Evolutionary conservation across 2,113 vertebrate genomes (phyloP).

Genomic region (Heterotis niloticus): DNA sequence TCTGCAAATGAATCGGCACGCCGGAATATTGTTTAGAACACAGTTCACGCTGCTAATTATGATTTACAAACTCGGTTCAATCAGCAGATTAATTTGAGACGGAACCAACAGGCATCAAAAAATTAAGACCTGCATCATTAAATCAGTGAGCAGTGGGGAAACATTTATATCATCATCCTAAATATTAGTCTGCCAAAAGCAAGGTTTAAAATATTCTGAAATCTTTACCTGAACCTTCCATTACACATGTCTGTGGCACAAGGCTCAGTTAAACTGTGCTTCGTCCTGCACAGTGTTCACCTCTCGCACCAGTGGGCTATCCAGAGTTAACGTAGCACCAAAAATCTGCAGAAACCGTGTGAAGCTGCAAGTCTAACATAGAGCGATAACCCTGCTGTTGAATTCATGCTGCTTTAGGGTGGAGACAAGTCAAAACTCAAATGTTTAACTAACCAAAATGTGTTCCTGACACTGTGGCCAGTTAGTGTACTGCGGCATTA

Average conservation of each 20-base stretch:
- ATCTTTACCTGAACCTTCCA: not conserved
- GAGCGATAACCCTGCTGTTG: too few species aligned
- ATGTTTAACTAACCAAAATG: too few species aligned
- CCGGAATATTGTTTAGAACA: not conserved
- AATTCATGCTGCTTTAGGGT: too few species aligned
- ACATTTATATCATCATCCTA: not conserved
- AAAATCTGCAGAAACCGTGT: too few species aligned
- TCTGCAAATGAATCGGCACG: not conserved
- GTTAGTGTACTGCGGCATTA: not conserved
- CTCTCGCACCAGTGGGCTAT: too few species aligned
- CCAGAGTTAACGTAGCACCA: too few species aligned
- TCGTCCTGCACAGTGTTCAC: too few species aligned
- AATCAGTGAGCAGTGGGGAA: constrained; percentile 8
- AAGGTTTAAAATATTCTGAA: constrained; percentile 3
- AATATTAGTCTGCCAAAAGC: not conserved
- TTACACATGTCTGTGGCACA: not conserved
- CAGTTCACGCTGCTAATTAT: not conserved
- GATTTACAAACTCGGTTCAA: constrained; percentile 12
- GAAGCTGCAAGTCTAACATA: too few species aligned
- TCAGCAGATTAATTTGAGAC: not conserved
- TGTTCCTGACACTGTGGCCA: too few species aligned
- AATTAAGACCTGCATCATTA: not conserved
- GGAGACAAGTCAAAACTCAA: too few species aligned
- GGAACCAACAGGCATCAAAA: not conserved
- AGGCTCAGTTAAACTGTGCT: not conserved